phyloP scores from a whole-genome alignment of 2,888 invertebrate genomes.

The Rhaphigaster nebulosa region DNA sequence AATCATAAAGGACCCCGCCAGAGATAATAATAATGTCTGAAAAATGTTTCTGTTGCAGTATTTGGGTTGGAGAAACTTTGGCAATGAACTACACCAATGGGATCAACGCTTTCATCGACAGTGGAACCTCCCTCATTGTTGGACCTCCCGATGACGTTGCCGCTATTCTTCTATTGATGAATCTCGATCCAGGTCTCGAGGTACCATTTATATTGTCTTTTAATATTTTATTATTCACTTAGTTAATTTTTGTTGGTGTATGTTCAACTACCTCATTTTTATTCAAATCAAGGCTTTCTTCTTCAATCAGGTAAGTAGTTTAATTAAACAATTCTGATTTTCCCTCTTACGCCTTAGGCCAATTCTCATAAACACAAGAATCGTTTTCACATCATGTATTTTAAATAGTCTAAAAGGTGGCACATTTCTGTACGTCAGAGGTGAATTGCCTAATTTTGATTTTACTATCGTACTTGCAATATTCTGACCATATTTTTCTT shows the following conservation, averaged over 20 bases:
- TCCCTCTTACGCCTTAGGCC: neutral
- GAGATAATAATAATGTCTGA: neutral
- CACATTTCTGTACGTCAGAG: too few relatives aligned
- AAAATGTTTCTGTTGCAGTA: neutral
- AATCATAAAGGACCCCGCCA: too few relatives aligned
- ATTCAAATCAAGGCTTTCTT: neutral
- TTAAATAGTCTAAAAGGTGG: too few relatives aligned
- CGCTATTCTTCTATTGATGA: neutral
- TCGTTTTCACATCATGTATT: too few relatives aligned
- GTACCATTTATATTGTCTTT: neutral
- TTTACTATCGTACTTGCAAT: too few relatives aligned
- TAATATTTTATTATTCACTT: neutral
- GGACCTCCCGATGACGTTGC: neutral
- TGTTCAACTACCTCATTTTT: neutral
- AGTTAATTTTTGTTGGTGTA: neutral
- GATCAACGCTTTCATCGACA: conserved; percentile 14
- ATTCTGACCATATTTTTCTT: too few relatives aligned
- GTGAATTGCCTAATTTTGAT: too few relatives aligned
- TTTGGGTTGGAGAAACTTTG: conserved; percentile 35
- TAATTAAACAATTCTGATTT: too few relatives aligned
- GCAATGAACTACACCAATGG: conserved; percentile 20
- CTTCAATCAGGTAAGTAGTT: neutral
- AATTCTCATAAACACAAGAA: too few relatives aligned
- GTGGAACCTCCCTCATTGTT: neutral
- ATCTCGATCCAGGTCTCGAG: neutral